Conservation (phyloP, 2,888 invertebrate species). For the Drosophila affinis region DNA sequence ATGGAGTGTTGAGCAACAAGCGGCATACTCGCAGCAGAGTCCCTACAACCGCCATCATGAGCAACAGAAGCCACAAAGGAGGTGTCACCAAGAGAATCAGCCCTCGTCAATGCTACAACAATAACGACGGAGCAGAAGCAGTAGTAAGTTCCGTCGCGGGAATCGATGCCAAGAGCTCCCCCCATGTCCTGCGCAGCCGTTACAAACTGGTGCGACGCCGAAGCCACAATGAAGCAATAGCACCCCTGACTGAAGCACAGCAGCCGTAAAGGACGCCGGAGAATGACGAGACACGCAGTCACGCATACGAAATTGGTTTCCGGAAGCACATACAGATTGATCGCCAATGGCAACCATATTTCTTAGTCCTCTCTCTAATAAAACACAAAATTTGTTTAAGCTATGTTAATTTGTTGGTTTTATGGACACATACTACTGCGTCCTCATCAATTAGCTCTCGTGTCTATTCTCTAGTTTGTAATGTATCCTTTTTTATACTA, state of each 20-base stretch:
- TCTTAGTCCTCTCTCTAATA: background rate
- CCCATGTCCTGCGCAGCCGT: conserved; percentile 45
- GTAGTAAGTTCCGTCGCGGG: background rate
- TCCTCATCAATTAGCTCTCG: background rate
- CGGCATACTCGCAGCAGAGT: background rate
- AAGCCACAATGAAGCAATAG: conserved; percentile 17
- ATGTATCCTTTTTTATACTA: conserved; percentile 6
- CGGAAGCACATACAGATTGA: background rate
- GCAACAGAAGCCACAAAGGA: background rate
- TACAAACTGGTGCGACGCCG: conserved; percentile 54
- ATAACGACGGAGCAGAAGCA: background rate
- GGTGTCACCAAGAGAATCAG: background rate
- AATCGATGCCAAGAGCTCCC: background rate
- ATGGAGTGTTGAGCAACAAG: background rate
- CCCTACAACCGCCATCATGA: background rate
- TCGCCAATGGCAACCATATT: background rate
- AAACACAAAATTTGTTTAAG: background rate
- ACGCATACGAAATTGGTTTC: background rate
- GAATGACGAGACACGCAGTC: background rate
- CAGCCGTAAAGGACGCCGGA: conserved; percentile 11
- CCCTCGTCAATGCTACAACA: background rate
- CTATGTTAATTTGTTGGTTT: background rate
- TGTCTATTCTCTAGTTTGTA: conserved; percentile 10
- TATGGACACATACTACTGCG: background rate
- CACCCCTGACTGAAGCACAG: conserved; percentile 37